Conservation (phyloP, 2,113 vertebrate genomes). For the Podarcis raffonei region DNA sequence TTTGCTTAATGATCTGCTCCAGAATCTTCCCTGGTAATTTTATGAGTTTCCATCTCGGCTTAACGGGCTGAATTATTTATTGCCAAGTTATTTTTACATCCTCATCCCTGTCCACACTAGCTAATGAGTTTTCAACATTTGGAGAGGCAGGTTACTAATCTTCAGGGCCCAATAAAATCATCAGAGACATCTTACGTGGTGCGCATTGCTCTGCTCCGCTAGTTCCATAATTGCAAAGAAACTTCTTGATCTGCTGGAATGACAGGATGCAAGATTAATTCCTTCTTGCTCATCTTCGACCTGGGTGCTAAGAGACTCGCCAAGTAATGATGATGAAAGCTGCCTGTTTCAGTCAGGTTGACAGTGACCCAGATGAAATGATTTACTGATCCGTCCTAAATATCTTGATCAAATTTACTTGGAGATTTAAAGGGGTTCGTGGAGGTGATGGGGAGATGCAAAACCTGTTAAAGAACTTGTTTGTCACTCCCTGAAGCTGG, state of each 20-base stretch:
- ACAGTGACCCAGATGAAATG: neutral
- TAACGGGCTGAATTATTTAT: neutral
- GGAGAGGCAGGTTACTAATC: neutral
- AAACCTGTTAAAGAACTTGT: neutral
- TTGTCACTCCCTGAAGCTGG: neutral
- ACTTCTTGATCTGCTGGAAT: neutral
- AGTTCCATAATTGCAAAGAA: neutral
- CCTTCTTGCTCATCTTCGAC: neutral
- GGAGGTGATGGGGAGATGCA: neutral
- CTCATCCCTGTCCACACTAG: neutral
- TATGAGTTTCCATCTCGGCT: neutral
- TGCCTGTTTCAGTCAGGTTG: neutral
- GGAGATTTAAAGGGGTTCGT: neutral
- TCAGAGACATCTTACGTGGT: neutral
- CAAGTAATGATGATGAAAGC: neutral
- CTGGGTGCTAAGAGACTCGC: neutral
- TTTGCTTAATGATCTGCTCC: too few species aligned
- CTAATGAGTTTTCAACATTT: neutral
- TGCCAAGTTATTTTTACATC: neutral
- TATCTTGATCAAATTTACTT: neutral
- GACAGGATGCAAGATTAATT: neutral
- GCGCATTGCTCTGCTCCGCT: neutral
- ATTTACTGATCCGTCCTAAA: neutral
- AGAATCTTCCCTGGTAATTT: too few species aligned
- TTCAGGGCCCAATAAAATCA: neutral